Evolutionary conservation across 2,888 invertebrate genomes (phyloP).

Genomic region (Tachina fera): DNA sequence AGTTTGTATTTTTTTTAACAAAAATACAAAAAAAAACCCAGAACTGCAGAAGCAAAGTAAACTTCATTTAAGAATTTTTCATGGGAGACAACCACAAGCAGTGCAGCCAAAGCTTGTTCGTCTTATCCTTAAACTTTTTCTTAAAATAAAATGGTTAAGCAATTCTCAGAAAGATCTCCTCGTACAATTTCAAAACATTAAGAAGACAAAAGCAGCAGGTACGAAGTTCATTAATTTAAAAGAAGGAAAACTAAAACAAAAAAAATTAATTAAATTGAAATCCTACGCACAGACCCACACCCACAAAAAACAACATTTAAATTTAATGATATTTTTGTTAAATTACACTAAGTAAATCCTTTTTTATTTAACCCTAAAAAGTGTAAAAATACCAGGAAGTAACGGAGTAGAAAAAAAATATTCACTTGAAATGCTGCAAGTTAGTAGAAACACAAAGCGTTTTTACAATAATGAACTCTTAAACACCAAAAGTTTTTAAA

Average conservation of each 20-base stretch:
- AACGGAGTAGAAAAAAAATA: background rate
- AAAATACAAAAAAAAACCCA: background rate
- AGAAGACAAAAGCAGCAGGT: background rate
- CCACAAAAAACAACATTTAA: background rate
- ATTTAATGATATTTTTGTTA: constrained; percentile 40
- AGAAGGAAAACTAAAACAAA: background rate
- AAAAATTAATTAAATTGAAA: background rate
- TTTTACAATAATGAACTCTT: too few species aligned
- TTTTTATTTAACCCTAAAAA: background rate
- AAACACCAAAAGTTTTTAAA: too few species aligned
- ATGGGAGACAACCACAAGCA: background rate
- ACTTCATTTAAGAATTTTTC: background rate
- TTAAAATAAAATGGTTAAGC: background rate
- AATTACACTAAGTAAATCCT: constrained; percentile 39
- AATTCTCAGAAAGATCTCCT: background rate
- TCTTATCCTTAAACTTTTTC: background rate
- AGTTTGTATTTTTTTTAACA: background rate
- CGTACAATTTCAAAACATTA: background rate
- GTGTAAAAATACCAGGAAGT: background rate
- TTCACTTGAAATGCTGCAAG: too few species aligned
- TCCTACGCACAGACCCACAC: background rate
- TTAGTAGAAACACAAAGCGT: too few species aligned
- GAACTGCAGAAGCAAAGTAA: background rate
- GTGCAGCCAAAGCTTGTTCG: background rate
- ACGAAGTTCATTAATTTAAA: background rate